Evolutionary conservation across 2,888 invertebrate genomes (phyloP), one percentile per base, ranked within the genome.

Genomic region (Sturmia bella): DNA sequence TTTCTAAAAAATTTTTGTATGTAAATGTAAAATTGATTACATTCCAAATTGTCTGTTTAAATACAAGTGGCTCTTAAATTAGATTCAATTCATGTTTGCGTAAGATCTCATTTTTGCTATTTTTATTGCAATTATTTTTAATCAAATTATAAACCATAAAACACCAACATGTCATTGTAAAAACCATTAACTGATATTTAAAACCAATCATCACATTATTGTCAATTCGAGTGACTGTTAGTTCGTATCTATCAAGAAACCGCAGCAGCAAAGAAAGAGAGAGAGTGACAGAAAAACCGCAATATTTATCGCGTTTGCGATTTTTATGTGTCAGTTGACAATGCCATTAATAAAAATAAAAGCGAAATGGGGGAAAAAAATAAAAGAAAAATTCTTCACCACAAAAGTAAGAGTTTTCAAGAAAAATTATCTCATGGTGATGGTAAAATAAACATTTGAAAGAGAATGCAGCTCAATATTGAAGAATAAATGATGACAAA

Each of bases 181-280:
- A 79, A 21, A 41, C 52, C 79, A 79, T 56, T 79, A 68, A 79
- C 74, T 61, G 73, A 79, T 73, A 68, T 74, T 73, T 68, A 68
- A 79, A 79, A 68, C 68, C 79, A 73, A 68, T 74, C 73, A 61
- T 63, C 68, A 68, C 73, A 73, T 68, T 79, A 68, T 54, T 73
- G 39, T 45, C 61, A 72, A 73, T 61, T 52, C 24, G 50, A 37
- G 37, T 68, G 68, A 73, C 68, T 73, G 73, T 68, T 61, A 73
- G 39, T 73, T 45, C 54, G 59, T 54, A 76, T 61, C 41, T 59
- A 68, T 79, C 61, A 48, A 79, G 57, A 68, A 27, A 66, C 66
- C 68, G 27, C 72, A 72, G 13, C 27, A 41, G 13, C 17, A 54
- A 61, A 32, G 32, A 1, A 3, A 32, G 32, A 32, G 32, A 32